Evolutionary conservation across 2,113 vertebrate genomes (phyloP).

Genomic region (Menura novaehollandiae): DNA sequence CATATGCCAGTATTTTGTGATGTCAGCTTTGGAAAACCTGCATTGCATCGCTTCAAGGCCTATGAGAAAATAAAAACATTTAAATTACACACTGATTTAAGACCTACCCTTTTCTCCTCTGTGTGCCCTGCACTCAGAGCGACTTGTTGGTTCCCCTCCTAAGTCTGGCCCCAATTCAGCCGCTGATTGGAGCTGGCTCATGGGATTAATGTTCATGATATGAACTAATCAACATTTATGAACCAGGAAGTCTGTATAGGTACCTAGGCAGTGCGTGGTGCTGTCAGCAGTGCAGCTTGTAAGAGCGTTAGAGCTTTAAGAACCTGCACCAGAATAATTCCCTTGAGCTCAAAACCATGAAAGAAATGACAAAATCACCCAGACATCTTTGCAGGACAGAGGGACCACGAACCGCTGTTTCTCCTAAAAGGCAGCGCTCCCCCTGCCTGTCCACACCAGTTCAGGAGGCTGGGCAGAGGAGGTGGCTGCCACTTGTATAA

Average conservation of each 20-base stretch:
- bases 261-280: background rate
- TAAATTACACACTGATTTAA: background rate
- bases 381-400: background rate
- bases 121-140: background rate
- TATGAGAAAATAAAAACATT: slow-evolving; percentile 43
- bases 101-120: background rate
- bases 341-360: background rate
- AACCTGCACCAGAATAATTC: background rate
- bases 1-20: slow-evolving; percentile 6
- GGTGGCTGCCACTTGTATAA: background rate
- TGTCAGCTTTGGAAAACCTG: slow-evolving; percentile 35
- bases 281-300: background rate
- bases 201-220: background rate
- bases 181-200: background rate
- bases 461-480: background rate
- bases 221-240: background rate
- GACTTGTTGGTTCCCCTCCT: background rate
- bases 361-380: background rate
- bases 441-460: background rate
- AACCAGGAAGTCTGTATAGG: background rate
- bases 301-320: background rate
- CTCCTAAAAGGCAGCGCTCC: background rate
- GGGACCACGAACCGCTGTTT: background rate
- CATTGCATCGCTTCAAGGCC: background rate
- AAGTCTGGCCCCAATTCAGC: background rate